Evolutionary conservation across 2,888 invertebrate genomes (phyloP).

Genomic region (Tetanocera ferruginea): DNA sequence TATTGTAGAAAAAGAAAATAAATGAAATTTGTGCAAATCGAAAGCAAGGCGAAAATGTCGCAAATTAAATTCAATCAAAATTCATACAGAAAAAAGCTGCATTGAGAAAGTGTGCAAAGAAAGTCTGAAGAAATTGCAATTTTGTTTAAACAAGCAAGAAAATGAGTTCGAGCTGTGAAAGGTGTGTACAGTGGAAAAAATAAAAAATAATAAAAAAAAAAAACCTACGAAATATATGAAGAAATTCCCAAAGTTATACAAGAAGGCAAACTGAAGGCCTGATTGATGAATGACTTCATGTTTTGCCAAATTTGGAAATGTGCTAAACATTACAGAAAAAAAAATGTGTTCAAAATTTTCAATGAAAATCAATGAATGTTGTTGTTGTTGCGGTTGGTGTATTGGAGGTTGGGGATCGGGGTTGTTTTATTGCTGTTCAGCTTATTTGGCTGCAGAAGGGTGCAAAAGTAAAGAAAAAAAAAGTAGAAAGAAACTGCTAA

Average conservation of each 20-base stretch:
- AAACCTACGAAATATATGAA: constrained; percentile 36
- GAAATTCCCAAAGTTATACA: constrained; percentile 55
- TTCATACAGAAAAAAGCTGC: background rate
- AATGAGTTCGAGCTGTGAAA: constrained; percentile 68
- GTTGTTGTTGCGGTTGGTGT: background rate
- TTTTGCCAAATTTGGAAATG: constrained; percentile 47
- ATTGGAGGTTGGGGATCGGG: constrained; percentile 3
- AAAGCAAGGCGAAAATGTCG: constrained; percentile 58
- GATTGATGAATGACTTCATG: constrained; percentile 39
- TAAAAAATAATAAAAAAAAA: constrained; percentile 27
- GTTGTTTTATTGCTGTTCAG: constrained; percentile 7
- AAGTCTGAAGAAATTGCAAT: constrained; percentile 58
- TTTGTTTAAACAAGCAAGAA: constrained; percentile 47
- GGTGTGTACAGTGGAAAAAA: constrained; percentile 58
- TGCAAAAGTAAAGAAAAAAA: constrained; percentile 48
- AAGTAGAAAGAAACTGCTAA: constrained; percentile 10
- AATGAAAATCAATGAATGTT: constrained; percentile 31
- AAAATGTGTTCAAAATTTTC: constrained; percentile 7
- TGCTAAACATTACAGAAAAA: constrained; percentile 39
- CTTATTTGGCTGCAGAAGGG: background rate
- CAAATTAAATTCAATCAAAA: constrained; percentile 50
- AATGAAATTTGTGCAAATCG: constrained; percentile 51
- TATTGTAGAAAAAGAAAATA: constrained; percentile 10
- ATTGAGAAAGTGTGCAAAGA: constrained; percentile 12
- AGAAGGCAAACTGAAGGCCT: constrained; percentile 43